Percentiles rank a stretch among this genome's conserved stretches.
phyloP scores from a whole-genome alignment of 1,140 invertebrate genomes.

The Tyrophagus putrescentiae region DNA sequence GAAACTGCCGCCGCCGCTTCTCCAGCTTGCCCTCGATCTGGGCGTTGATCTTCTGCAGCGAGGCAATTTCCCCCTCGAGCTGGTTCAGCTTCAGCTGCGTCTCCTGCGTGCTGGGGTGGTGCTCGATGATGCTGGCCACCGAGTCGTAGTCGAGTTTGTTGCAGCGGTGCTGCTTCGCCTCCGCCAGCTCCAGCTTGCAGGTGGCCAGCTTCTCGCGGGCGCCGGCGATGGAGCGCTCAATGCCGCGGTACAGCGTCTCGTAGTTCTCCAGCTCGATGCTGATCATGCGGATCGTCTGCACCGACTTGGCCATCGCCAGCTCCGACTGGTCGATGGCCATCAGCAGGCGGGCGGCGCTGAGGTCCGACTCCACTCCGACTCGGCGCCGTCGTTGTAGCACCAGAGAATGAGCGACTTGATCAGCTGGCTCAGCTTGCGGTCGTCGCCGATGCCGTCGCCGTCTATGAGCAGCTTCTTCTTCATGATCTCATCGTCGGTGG shows the following conservation, averaged over 20 bases:
- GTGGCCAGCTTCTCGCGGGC: conserved; percentile 57
- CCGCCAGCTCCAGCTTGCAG: conserved; percentile 54
- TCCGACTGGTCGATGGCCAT: conserved; percentile 69
- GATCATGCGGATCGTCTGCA: conserved; percentile 62
- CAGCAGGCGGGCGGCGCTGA: conserved; percentile 55
- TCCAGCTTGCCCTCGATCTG: conserved; percentile 59
- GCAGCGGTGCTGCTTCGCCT: conserved; percentile 58
- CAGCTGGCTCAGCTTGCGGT: conserved; percentile 65
- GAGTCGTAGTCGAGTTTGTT: conserved; percentile 81
- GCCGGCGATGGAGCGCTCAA: conserved; percentile 50
- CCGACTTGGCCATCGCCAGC: conserved; percentile 68
- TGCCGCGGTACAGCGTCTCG: conserved; percentile 53
- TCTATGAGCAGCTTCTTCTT: conserved; percentile 73
- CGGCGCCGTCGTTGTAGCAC: conserved; percentile 53
- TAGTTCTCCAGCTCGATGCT: conserved; percentile 67
- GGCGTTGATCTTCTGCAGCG: conserved; percentile 39
- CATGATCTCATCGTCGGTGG: conserved; percentile 63
- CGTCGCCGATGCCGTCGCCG: conserved; percentile 88
- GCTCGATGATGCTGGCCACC: conserved; percentile 69
- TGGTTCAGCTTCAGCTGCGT: conserved; percentile 56
- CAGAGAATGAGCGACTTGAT: conserved; percentile 78
- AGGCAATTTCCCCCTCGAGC: conserved; percentile 55
- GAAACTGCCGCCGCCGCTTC: conserved; percentile 67
- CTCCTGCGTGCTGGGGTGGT: conserved; percentile 71
- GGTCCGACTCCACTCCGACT: conserved; percentile 49